Conservation (phyloP, 2,888 invertebrate genomes). For the Luffia ferchaultella region DNA sequence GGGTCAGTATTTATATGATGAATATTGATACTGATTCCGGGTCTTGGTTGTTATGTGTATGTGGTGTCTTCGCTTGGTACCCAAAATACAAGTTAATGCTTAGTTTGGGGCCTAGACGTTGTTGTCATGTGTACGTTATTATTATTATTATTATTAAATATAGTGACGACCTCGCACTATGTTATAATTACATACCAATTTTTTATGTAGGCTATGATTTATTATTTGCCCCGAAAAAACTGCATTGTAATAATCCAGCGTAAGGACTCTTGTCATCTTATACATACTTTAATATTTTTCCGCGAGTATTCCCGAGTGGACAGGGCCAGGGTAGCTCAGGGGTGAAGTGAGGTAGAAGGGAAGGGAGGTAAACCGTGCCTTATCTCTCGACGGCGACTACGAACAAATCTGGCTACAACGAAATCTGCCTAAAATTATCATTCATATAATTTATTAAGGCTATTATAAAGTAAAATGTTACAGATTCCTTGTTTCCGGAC, state of each 20-base stretch:
- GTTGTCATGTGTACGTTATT: no score
- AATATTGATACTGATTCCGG: no score
- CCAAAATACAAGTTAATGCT: no score
- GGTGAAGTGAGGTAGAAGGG: not conserved
- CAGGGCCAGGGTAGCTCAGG: not conserved
- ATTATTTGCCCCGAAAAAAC: not conserved
- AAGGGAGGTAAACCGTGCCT: slow-evolving; percentile 27
- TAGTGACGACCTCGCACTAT: no score
- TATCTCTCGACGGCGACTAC: slow-evolving; percentile 21
- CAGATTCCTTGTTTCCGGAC: not conserved
- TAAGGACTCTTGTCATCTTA: not conserved
- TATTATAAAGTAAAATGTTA: slow-evolving; percentile 3
- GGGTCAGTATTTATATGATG: no score
- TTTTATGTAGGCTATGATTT: no score
- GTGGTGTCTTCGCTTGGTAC: no score
- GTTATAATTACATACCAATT: no score
- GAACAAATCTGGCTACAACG: slow-evolving; percentile 21
- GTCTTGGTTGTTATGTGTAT: no score
- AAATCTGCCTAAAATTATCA: slow-evolving; percentile 23
- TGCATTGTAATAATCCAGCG: not conserved
- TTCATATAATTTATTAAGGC: slow-evolving; percentile 23
- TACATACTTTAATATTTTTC: not conserved
- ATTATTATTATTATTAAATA: no score
- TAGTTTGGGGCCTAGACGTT: no score
- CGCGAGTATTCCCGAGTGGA: not conserved